Evolutionary conservation across 1,140 invertebrate genomes (phyloP).

Genomic region (Camponotus vicinus): DNA sequence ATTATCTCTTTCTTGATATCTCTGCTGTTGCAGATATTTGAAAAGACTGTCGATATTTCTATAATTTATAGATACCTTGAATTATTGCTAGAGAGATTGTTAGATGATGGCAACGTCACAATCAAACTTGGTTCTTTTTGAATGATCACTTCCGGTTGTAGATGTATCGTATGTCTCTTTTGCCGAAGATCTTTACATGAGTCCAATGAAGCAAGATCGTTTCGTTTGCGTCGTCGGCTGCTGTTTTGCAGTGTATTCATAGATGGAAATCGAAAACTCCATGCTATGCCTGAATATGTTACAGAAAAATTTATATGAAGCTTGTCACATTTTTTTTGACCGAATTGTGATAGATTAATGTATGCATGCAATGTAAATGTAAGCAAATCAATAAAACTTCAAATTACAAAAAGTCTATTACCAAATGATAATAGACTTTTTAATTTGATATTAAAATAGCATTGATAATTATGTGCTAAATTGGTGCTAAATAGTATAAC

Average conservation of each 20-base stretch:
- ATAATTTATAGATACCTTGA: conserved; percentile 47
- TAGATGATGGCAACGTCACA: conserved; percentile 73
- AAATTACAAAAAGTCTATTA: neutral
- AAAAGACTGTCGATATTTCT: neutral
- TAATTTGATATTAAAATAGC: neutral
- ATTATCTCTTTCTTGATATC: neutral
- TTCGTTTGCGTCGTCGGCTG: conserved; percentile 74
- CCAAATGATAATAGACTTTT: neutral
- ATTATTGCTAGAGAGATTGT: conserved; percentile 29
- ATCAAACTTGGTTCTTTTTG: conserved; percentile 72
- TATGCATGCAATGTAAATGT: too few species aligned
- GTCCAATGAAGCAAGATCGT: conserved; percentile 68
- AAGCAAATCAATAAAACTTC: neutral
- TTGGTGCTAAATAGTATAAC: neutral
- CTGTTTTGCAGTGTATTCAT: conserved; percentile 78
- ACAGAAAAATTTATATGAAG: conserved; percentile 42
- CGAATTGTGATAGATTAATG: neutral
- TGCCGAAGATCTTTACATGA: conserved; percentile 75
- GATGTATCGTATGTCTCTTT: conserved; percentile 76
- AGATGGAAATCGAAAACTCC: conserved; percentile 84
- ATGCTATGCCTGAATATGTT: conserved; percentile 80
- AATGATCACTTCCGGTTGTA: conserved; percentile 75
- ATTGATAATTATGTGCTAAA: neutral
- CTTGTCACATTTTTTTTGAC: neutral
- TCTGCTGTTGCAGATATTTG: neutral